Conservation (phyloP, 2,888 invertebrate genomes). For the Prosopocoilus inquinatus region DNA sequence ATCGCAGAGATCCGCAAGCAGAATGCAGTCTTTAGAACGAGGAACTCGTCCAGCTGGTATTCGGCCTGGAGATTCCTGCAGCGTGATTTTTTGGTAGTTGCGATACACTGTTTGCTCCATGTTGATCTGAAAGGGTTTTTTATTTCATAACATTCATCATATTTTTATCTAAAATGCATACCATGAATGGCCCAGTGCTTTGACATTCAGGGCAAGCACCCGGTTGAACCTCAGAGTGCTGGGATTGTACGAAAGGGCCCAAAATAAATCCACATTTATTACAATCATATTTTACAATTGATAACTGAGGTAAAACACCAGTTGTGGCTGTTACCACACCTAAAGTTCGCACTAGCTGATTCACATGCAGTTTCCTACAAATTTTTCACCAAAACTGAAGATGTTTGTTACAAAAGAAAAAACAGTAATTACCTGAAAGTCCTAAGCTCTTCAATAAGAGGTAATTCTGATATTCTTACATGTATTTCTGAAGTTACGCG, state of each 20-base stretch:
- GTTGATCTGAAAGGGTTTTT: slow-evolving; percentile 68
- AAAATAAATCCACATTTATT: slow-evolving; percentile 91
- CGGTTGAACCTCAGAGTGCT: slow-evolving; percentile 91
- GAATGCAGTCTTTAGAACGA: slow-evolving; percentile 93
- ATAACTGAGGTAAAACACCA: slow-evolving; percentile 92
- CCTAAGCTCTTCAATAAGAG: slow-evolving; percentile 92
- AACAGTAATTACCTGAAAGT: slow-evolving; percentile 73
- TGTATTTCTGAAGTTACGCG: slow-evolving; percentile 92
- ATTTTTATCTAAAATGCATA: slow-evolving; percentile 44
- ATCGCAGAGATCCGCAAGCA: slow-evolving; percentile 94
- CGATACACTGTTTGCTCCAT: slow-evolving; percentile 99
- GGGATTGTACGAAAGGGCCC: slow-evolving; percentile 94
- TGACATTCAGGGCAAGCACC: slow-evolving; percentile 98
- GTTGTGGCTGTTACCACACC: slow-evolving; percentile 97
- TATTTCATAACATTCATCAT: neutral
- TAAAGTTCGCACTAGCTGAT: slow-evolving; percentile 88
- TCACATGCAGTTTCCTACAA: slow-evolving; percentile 76
- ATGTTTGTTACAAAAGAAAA: neutral
- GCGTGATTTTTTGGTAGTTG: slow-evolving; percentile 96
- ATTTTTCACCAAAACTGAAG: neutral
- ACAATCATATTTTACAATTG: slow-evolving; percentile 96
- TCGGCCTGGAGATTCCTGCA: slow-evolving; percentile 97
- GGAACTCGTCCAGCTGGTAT: slow-evolving; percentile 98
- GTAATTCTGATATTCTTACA: slow-evolving; percentile 91
- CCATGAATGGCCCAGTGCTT: slow-evolving; percentile 90